phyloP scores from a whole-genome alignment of 2,888 invertebrate genomes.

The Stenodema calcarata region DNA sequence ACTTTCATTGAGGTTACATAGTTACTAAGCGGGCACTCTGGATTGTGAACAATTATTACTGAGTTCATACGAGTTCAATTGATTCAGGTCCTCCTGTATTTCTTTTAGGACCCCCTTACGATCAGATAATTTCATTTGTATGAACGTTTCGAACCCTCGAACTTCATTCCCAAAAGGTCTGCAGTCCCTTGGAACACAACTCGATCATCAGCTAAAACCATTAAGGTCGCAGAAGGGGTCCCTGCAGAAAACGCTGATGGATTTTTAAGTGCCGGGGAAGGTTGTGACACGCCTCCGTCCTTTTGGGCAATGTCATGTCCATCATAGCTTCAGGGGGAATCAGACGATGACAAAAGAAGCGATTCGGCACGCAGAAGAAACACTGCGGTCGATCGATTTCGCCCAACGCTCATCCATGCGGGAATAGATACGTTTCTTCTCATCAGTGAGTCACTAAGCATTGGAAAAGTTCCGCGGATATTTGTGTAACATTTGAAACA shows the following conservation, averaged over 20 bases:
- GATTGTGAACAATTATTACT: no score
- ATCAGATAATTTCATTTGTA: background rate
- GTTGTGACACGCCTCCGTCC: background rate
- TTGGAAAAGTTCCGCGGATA: no score
- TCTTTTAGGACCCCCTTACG: background rate
- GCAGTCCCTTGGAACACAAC: background rate
- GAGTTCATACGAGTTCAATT: no score
- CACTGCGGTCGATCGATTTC: background rate
- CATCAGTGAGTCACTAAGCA: background rate
- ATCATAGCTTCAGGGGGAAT: background rate
- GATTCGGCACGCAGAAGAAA: background rate
- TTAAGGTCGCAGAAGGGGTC: background rate
- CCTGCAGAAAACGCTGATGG: background rate
- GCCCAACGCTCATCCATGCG: background rate
- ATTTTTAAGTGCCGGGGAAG: conserved; percentile 9
- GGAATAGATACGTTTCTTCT: background rate
- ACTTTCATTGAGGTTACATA: no score
- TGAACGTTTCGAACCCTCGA: background rate
- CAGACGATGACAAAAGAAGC: background rate
- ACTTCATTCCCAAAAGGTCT: background rate
- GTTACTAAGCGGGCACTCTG: no score
- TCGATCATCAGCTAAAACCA: background rate
- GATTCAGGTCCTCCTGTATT: no score
- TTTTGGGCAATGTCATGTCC: background rate
- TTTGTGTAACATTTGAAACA: no score